Base-by-base conservation (phyloP, 2,888 invertebrate species). In the Punctoribates punctum region DNA sequence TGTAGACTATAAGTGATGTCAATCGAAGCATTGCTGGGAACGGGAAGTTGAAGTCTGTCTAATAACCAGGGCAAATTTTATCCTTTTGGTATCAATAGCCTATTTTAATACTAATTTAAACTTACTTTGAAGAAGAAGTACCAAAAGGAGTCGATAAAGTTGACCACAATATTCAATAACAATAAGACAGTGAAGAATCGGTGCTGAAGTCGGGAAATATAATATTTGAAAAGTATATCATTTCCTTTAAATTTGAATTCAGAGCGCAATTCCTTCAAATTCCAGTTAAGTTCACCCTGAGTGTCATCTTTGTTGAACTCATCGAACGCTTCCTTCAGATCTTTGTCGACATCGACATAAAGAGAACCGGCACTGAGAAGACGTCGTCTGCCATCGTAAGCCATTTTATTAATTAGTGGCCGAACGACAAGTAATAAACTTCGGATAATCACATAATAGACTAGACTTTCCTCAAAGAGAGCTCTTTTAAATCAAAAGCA, bases 161-260 rank as follows among this genome's bases (percentile, higher is more conserved):
- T 79, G 57, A 78, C 78, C 4, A 77, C 20, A 15, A 80, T 75
- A 42, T 80, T 80, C 20, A 79, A 67, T 27, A 79, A 77, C 3
- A 80, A 76, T 11, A 78, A 75, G 11, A 79, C 65, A 8, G 80
- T 78, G 29, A 80, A 78, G 62, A 80, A 76, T n/a, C 79, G 74
- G 73, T 80, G 80, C 11, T 80, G 79, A 11, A 80, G 62, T 17
- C 80, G 74, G 0, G 78, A 57, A 38, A 79, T 78, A 67, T 80
- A 80, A 13, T 77, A 78, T 23, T 77, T 75, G 73, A 80, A 80
- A 11, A 80, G 48, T 9, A 38, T 11, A 38, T 78, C 78, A 62
- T 65, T 74, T 29, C 73, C 73, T 70, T 77, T 78, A 11, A 51
- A 15, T 25, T 62, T 75, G 42, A 78, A 78, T 54, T 78, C 78